Conservation (phyloP, 2,888 invertebrate species). For the Trichogramma dendrolimi region DNA sequence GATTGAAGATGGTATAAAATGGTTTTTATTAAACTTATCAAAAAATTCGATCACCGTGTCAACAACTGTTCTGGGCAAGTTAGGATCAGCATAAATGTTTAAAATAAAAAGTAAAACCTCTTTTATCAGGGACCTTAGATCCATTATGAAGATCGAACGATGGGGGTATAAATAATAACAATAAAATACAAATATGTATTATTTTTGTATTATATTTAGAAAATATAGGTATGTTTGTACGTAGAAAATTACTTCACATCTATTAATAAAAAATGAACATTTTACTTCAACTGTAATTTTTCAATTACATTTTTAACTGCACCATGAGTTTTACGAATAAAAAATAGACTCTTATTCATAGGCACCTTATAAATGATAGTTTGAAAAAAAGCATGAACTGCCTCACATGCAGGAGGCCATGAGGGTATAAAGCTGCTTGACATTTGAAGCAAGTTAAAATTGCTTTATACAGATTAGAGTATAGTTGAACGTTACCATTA, state of each 20-base stretch:
- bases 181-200: too few species aligned
- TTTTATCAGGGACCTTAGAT: neutral
- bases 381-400: neutral
- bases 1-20: neutral
- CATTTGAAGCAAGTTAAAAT: neutral
- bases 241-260: too few species aligned
- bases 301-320: neutral
- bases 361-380: neutral
- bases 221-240: too few species aligned
- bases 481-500: neutral
- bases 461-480: neutral
- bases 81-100: neutral
- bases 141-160: too few species aligned
- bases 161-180: too few species aligned
- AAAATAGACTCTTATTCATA: neutral
- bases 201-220: too few species aligned
- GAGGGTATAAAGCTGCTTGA: neutral
- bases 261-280: too few species aligned
- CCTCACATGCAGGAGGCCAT: neutral
- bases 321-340: neutral
- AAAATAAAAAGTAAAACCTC: neutral
- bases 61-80: neutral
- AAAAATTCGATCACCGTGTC: constrained; percentile 3
- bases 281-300: neutral
- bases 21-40: neutral